Evolutionary conservation across 2,888 invertebrate species (phyloP).

Genomic region (Microctonus hyperodae): DNA sequence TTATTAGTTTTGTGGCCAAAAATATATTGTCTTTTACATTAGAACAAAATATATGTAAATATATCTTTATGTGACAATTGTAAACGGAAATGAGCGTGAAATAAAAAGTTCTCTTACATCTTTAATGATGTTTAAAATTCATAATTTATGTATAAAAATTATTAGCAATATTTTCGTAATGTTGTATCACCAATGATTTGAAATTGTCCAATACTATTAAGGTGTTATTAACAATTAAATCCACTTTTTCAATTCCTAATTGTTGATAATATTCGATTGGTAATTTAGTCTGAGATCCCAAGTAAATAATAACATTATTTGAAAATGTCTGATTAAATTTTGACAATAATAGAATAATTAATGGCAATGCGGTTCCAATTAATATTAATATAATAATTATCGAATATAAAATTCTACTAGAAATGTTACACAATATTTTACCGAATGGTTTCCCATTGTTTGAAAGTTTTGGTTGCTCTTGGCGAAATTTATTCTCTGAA

Average conservation of each 20-base stretch:
- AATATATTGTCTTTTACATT: too few relatives aligned
- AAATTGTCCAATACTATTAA: slow-evolving; percentile 38
- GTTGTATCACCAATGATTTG: slow-evolving; percentile 39
- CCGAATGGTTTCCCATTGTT: slow-evolving; percentile 27
- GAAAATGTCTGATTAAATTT: slow-evolving; percentile 45
- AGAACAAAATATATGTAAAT: not conserved
- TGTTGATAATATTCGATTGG: slow-evolving; percentile 49
- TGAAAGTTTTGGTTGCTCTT: slow-evolving; percentile 20
- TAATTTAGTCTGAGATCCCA: slow-evolving; percentile 47
- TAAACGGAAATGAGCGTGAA: not conserved
- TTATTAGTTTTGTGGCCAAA: too few relatives aligned
- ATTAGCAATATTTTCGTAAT: slow-evolving; percentile 33
- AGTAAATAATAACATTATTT: slow-evolving; percentile 43
- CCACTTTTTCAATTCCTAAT: slow-evolving; percentile 39
- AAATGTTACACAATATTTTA: slow-evolving; percentile 36
- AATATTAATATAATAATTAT: slow-evolving; percentile 41
- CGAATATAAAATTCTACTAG: slow-evolving; percentile 40
- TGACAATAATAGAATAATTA: slow-evolving; percentile 45
- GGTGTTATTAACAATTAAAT: slow-evolving; percentile 37
- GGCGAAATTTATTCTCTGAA: not conserved
- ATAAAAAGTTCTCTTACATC: not conserved
- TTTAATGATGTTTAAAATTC: not conserved
- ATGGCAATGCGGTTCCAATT: slow-evolving; percentile 34
- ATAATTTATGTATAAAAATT: not conserved
- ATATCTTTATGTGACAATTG: not conserved